Conservation (phyloP, 1,140 invertebrate genomes). For the Eueides isabella region DNA sequence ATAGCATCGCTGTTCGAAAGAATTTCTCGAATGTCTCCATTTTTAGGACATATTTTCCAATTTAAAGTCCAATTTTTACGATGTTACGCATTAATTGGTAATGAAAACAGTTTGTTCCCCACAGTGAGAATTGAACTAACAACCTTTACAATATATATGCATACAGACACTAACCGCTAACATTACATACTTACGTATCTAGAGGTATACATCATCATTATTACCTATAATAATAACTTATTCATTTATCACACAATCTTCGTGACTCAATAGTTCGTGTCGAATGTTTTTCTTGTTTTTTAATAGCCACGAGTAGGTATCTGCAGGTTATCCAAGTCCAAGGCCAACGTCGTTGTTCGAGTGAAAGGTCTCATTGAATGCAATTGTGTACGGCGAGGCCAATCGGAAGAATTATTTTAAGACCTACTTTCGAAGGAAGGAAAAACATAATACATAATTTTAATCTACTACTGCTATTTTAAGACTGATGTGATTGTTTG, state of each 20-base stretch:
- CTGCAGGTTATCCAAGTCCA: constrained; percentile 39
- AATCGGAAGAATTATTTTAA: constrained; percentile 3
- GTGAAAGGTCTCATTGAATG: constrained; percentile 34
- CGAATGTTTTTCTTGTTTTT: constrained; percentile 26
- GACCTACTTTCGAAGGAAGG: constrained; percentile 6
- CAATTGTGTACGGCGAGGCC: constrained; percentile 17
- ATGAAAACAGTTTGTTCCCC: too few relatives aligned
- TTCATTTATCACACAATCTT: constrained; percentile 16
- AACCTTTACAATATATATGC: neutral
- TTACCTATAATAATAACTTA: constrained; percentile 7
- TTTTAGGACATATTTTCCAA: too few relatives aligned
- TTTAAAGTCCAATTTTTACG: too few relatives aligned
- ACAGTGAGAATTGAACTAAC: too few relatives aligned
- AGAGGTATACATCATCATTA: neutral
- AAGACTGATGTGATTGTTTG: neutral
- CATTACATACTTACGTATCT: neutral
- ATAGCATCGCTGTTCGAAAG: too few relatives aligned
- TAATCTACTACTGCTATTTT: neutral
- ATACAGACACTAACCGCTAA: neutral
- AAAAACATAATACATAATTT: neutral
- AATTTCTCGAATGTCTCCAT: too few relatives aligned
- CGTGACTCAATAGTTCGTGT: constrained; percentile 17
- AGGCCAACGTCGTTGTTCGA: constrained; percentile 32
- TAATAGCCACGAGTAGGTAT: constrained; percentile 9
- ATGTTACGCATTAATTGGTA: too few relatives aligned